Evolutionary conservation across 2,888 invertebrate species (phyloP).

Genomic region (Ischnura elegans): DNA sequence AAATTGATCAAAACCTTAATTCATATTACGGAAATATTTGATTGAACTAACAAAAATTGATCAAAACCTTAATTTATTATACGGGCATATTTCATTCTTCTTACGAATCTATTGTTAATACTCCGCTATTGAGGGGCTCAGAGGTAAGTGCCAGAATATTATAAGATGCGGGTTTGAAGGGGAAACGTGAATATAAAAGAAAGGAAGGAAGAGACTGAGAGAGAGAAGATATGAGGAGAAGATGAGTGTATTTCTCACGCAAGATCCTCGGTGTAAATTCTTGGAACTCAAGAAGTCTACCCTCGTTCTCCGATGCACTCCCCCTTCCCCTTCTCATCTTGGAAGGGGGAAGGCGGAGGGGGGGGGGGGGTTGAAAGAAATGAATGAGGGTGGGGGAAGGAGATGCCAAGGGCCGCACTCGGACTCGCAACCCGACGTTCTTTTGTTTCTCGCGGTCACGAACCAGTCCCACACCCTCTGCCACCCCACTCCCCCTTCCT

Average conservation of each 20-base stretch:
- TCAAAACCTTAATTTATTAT: too few species aligned
- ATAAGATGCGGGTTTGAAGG: neutral
- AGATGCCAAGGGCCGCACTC: slow-evolving; percentile 11
- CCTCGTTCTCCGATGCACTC: slow-evolving; percentile 26
- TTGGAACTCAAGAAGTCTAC: slow-evolving; percentile 49
- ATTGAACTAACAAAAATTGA: too few species aligned
- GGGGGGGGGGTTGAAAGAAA: neutral
- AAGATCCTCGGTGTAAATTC: slow-evolving; percentile 42
- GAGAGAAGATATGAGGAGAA: neutral
- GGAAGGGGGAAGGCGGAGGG: neutral
- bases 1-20: too few species aligned
- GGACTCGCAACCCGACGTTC: slow-evolving; percentile 11
- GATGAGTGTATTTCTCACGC: slow-evolving; percentile 44
- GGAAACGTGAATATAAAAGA: neutral
- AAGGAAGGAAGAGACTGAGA: neutral
- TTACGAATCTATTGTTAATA: too few species aligned
- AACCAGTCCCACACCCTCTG: neutral
- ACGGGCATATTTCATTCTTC: too few species aligned
- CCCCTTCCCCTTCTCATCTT: neutral
- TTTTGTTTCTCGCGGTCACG: slow-evolving; percentile 8
- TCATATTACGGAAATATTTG: too few species aligned
- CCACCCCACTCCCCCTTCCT: too few species aligned
- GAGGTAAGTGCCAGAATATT: too few species aligned
- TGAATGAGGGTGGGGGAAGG: neutral
- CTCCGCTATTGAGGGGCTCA: too few species aligned